Evolutionary conservation across 2,888 invertebrate genomes (phyloP).

Genomic region (Rapana venosa): DNA sequence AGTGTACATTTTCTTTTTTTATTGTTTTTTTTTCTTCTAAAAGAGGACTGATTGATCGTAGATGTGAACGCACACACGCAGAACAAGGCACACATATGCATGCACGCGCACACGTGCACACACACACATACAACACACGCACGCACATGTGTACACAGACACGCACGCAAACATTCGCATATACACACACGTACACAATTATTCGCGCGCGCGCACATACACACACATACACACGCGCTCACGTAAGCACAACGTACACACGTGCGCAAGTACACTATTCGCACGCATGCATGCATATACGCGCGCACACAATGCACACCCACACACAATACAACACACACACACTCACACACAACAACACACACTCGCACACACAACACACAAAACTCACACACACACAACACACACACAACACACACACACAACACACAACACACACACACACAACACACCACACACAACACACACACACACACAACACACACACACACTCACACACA

Average conservation of each 20-base stretch:
- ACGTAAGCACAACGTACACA: neutral
- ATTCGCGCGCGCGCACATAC: neutral
- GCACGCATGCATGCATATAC: neutral
- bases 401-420: neutral
- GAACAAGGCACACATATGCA: no score
- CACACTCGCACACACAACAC: neutral
- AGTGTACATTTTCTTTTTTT: no score
- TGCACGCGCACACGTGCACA: no score
- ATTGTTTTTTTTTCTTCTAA: no score
- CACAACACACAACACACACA: neutral
- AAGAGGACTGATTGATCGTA: no score
- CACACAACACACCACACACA: neutral
- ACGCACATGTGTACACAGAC: neutral
- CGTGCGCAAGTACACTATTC: neutral
- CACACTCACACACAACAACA: neutral
- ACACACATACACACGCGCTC: neutral
- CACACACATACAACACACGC: no score
- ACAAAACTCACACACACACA: neutral
- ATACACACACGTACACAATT: neutral
- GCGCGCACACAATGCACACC: neutral
- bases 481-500: neutral
- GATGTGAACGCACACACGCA: no score
- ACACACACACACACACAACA: neutral
- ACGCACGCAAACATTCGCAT: neutral
- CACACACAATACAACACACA: neutral